Evolutionary conservation across 2,888 invertebrate species (phyloP).

Genomic region (Andrena camellia): DNA sequence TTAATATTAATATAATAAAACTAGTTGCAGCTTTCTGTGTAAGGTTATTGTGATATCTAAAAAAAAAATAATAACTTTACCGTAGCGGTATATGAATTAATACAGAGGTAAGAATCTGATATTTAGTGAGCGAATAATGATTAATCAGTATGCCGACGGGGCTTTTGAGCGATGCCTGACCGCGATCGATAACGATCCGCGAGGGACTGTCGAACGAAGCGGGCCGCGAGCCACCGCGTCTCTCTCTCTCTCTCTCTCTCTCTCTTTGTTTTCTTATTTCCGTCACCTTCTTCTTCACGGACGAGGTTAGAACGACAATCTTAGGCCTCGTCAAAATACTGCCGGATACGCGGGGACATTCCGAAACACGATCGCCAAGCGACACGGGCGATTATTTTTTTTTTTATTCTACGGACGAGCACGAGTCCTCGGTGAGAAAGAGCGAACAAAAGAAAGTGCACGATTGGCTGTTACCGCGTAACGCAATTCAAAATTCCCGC

Average conservation of each 20-base stretch:
- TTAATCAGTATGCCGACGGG: constrained; percentile 77
- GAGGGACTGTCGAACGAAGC: constrained; percentile 19
- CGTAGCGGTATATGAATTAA: constrained; percentile 71
- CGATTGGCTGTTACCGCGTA: not conserved
- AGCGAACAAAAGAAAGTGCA: constrained; percentile 22
- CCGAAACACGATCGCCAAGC: constrained; percentile 72
- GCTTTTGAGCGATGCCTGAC: constrained; percentile 78
- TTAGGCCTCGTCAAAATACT: constrained; percentile 84
- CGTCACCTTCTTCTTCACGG: constrained; percentile 48
- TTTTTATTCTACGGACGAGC: not conserved
- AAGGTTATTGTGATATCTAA: constrained; percentile 84
- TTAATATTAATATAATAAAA: constrained; percentile 64
- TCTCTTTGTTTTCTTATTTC: constrained; percentile 36
- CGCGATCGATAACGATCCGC: constrained; percentile 63
- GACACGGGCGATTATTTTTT: not conserved
- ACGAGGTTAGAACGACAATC: constrained; percentile 82
- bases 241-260: constrained; percentile 39
- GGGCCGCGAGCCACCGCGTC: constrained; percentile 31
- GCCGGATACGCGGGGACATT: constrained; percentile 80
- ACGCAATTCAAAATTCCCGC: constrained; percentile 21
- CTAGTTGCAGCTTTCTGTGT: constrained; percentile 84
- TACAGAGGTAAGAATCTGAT: constrained; percentile 69
- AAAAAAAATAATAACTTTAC: constrained; percentile 77
- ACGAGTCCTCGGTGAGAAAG: not conserved
- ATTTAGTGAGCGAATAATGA: constrained; percentile 72